Base-by-base conservation (phyloP, 2,888 invertebrate species). In the Conchocele bisecta region DNA sequence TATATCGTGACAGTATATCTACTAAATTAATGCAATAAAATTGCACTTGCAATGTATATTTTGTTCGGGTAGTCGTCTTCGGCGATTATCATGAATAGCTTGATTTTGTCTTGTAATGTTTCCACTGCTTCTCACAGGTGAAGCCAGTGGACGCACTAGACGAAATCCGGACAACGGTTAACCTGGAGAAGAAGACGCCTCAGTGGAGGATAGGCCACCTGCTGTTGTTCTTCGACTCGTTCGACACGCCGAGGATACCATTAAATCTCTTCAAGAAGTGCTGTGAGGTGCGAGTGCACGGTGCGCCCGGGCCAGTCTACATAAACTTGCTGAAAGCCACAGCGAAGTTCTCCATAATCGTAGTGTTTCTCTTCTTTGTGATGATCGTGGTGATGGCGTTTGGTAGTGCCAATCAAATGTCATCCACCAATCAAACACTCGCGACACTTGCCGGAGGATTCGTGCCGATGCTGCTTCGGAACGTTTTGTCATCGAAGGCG, bases 371-470 rank as follows among this genome's bases (percentile, higher is more conserved):
- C 1, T 82, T 86, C 51, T 88, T 90, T 71, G 88, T 90, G 1
- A 84, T 89, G 83, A 80, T 89, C 35, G 87, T 89, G 17, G 87
- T 90, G 35, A 86, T 88, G 85, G 86, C 88, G 3, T 89, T 89
- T 73, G 89, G 88, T 24, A 87, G 87, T 51, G 83, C 86, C 1
- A 81, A 86, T 61, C 79, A 85, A 42, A 85, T 90, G 67, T 88
- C 89, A 1, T 86, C 88, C 15, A 88, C 89, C 33, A 89, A 88
- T 83, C 89, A 89, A 54, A 87, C 88, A 1, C 60, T 90, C 29
- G 86, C 89, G 11, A 88, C 89, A 0, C 67, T 89, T 24, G 88
- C 88, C 0, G 88, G 89, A 0, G 89, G 89, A 0, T 88, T 88
- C 58, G 83, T 90, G 9, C 90, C 90, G 15, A 85, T 88, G 82